Conservation (phyloP, 2,888 invertebrate genomes). For the Syrista parreyssii region DNA sequence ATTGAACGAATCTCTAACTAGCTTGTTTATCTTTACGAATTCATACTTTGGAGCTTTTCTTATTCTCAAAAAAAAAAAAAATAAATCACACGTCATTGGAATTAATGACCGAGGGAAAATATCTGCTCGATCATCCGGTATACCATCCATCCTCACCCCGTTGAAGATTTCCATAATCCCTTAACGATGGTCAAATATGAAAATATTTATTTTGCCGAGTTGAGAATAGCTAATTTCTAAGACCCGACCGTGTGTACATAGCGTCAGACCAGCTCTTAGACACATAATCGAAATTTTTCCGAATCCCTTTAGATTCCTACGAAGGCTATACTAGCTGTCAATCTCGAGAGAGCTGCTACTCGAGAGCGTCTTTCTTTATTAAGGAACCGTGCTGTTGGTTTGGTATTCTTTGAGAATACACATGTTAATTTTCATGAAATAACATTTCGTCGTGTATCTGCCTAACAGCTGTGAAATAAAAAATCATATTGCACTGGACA, state of each 20-base stretch:
- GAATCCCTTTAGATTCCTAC: background rate
- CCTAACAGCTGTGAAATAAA: background rate
- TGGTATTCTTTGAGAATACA: background rate
- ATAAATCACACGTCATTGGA: background rate
- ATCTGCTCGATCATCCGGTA: background rate
- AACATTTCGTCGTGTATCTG: background rate
- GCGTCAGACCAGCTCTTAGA: constrained; percentile 16
- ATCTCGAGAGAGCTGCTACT: background rate
- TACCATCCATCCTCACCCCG: background rate
- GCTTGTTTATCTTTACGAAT: background rate
- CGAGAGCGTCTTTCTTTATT: background rate
- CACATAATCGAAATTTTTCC: background rate
- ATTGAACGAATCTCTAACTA: background rate
- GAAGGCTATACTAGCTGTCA: background rate
- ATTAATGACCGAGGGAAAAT: background rate
- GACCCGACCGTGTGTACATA: constrained; percentile 42
- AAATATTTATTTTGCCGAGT: constrained; percentile 56
- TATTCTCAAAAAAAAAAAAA: background rate
- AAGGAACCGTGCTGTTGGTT: background rate
- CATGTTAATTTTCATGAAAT: background rate
- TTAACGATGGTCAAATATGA: constrained; percentile 41
- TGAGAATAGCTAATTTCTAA: constrained; percentile 52
- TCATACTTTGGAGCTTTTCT: background rate
- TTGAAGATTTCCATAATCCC: constrained; percentile 41
- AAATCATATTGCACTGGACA: background rate